Percentiles rank a stretch among this genome's conserved stretches.
Conservation (phyloP, 2,797 vertebrate genomes). For the Centroberyx gerrardi region DNA sequence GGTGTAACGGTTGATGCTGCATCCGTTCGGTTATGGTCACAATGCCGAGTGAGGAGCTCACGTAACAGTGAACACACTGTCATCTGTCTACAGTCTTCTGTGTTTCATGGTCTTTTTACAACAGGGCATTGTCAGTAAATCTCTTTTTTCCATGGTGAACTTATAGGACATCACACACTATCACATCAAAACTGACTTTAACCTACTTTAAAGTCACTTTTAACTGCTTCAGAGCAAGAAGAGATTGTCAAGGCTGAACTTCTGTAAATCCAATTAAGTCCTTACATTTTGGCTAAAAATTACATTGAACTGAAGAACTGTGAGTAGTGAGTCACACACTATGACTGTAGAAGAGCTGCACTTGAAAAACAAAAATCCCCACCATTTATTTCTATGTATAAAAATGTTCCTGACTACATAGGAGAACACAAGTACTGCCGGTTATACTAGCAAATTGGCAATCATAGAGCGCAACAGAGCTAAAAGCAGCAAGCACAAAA, state of each 20-base stretch:
- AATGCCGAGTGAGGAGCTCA: not conserved
- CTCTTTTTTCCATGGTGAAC: slow-evolving; percentile 4
- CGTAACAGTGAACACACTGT: not conserved
- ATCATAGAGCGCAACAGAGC: no score
- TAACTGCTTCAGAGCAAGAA: not conserved
- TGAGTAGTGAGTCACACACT: no score
- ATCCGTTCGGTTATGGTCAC: slow-evolving; percentile 23
- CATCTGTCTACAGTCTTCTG: slow-evolving; percentile 30
- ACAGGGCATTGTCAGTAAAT: slow-evolving; percentile 31
- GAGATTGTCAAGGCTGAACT: not conserved
- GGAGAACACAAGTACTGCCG: no score
- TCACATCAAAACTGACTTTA: not conserved
- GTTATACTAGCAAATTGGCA: no score
- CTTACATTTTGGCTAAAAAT: no score
- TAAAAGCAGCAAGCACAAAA: no score
- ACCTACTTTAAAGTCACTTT: not conserved
- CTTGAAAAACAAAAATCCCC: no score
- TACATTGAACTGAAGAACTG: no score
- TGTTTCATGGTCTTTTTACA: slow-evolving; percentile 18
- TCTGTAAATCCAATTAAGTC: not conserved
- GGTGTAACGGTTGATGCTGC: slow-evolving; percentile 53
- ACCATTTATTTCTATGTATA: no score
- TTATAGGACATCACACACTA: slow-evolving; percentile 14
- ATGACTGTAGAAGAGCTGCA: no score
- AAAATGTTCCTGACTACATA: no score